These are phyloP conservation scores for Steinernema khuongi DNA, from an alignment of 1,140 invertebrate genomes.

Conservation along the genomic window DNA sequence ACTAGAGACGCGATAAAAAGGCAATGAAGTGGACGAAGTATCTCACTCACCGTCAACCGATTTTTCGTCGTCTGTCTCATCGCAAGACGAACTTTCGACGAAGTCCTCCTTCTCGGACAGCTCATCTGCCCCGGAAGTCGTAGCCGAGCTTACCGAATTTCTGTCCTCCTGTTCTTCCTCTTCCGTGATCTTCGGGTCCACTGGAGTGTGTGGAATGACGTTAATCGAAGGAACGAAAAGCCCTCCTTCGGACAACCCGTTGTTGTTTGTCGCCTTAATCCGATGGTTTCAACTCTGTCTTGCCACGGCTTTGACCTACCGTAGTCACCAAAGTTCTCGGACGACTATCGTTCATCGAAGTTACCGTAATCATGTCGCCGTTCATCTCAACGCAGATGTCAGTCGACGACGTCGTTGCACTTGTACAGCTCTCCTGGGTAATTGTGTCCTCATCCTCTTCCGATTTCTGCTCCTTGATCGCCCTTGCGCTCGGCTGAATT, in stretches of 20 bases:
- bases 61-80: conserved; percentile 49
- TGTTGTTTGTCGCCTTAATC: background rate
- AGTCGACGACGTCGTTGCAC: conserved; percentile 17
- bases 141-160: background rate
- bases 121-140: conserved; percentile 56
- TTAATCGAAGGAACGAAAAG: conserved; percentile 52
- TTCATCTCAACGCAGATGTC: conserved; percentile 43
- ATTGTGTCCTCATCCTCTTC: conserved; percentile 35
- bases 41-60: background rate
- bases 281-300: background rate
- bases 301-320: conserved; percentile 15
- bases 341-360: conserved; percentile 20
- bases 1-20: background rate
- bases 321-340: conserved; percentile 24
- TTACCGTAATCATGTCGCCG: conserved; percentile 34
- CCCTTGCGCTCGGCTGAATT: conserved; percentile 45
- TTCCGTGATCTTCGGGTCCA: conserved; percentile 43
- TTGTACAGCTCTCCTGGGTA: conserved; percentile 26
- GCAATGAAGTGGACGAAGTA: conserved; percentile 26
- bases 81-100: conserved; percentile 35
- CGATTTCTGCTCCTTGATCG: conserved; percentile 42
- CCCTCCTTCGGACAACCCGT: background rate
- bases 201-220: conserved; percentile 55
- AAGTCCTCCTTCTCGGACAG: conserved; percentile 47
- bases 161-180: background rate